A percentile compares a stretch with the other conserved stretches of the same genome.
Conservation (phyloP, 2,113 vertebrate genomes). For the Neoarius graeffei region DNA sequence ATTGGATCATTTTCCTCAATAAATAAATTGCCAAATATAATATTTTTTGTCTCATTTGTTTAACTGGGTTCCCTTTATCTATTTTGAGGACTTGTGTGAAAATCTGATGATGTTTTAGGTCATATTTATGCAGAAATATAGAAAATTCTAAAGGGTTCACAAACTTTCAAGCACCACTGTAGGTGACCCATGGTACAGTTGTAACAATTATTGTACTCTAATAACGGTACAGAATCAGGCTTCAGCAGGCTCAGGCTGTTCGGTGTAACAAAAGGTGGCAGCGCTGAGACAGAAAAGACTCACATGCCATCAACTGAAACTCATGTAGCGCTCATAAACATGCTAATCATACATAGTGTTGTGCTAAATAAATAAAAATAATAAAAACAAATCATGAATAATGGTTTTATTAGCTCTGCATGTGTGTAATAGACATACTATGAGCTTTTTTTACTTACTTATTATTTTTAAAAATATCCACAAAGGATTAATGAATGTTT, state of each 20-base stretch:
- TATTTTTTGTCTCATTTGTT: too few species aligned
- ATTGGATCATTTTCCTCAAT: too few species aligned
- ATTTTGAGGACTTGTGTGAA: too few species aligned
- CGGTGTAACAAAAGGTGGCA: not conserved
- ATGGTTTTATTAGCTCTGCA: not conserved
- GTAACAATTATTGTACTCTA: not conserved
- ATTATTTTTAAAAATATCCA: not conserved
- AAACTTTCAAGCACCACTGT: not conserved
- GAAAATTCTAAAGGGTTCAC: too few species aligned
- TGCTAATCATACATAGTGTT: not conserved
- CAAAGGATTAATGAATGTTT: not conserved
- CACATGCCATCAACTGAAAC: not conserved
- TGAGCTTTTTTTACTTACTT: not conserved
- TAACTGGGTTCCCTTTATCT: too few species aligned
- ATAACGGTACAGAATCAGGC: not conserved
- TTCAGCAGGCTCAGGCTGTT: not conserved
- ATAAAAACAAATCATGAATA: not conserved
- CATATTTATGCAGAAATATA: too few species aligned
- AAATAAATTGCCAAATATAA: too few species aligned
- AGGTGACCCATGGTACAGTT: not conserved
- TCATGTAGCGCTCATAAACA: not conserved
- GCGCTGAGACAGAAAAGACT: not conserved
- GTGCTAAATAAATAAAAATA: not conserved
- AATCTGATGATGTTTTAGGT: too few species aligned
- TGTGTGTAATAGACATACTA: not conserved